Conservation (phyloP, 1,140 invertebrate genomes). For the Druon quercuslanigerum region DNA sequence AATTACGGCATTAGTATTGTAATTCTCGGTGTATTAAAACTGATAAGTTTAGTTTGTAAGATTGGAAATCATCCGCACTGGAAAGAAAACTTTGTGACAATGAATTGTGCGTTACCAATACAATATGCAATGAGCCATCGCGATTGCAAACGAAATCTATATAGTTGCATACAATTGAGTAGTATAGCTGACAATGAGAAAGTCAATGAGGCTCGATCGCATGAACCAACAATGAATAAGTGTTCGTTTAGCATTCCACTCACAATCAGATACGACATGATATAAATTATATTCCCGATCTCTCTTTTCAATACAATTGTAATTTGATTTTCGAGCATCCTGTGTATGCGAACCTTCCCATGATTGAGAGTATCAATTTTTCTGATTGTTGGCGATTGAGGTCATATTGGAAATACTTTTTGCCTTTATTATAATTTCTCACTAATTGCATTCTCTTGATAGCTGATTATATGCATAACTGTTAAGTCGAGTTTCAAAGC, state of each 20-base stretch:
- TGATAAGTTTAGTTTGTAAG: conserved; percentile 17
- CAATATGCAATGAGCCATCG: conserved; percentile 20
- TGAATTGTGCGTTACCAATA: conserved; percentile 14
- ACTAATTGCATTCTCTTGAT: too few species aligned
- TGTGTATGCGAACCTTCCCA: not conserved
- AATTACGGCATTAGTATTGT: not conserved
- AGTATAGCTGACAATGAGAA: conserved; percentile 9
- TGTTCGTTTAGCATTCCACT: conserved; percentile 48
- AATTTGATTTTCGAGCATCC: conserved; percentile 10
- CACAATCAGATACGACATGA: conserved; percentile 28
- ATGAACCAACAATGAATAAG: conserved; percentile 41
- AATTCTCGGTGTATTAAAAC: not conserved
- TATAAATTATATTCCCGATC: conserved; percentile 23
- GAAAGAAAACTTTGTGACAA: conserved; percentile 4
- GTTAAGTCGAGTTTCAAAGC: too few species aligned
- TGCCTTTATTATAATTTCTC: not conserved
- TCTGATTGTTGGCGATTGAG: not conserved
- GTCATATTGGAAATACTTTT: conserved; percentile 3
- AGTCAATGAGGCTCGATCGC: conserved; percentile 37
- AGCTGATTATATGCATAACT: too few species aligned
- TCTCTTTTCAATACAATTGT: conserved; percentile 18
- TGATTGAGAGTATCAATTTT: not conserved
- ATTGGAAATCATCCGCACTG: not conserved
- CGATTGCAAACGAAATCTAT: conserved; percentile 4
- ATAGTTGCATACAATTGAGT: conserved; percentile 16